Base-by-base conservation (phyloP, 2,113 vertebrate genomes). In the Synchiropus splendidus region DNA sequence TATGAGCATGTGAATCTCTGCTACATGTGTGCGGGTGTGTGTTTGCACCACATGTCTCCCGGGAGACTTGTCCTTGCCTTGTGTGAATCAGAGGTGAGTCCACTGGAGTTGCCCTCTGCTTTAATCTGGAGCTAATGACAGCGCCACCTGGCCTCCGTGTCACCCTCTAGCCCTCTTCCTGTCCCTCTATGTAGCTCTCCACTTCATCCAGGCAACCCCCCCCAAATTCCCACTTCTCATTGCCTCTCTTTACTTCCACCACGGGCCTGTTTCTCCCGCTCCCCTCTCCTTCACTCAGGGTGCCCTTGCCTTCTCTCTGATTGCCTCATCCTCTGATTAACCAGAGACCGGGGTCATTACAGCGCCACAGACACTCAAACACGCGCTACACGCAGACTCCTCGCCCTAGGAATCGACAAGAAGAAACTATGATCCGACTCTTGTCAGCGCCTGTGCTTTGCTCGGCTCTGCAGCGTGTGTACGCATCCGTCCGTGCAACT, bases 31-130 rank as follows among this genome's bases (percentile, higher is more conserved):
- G 41, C 14, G 27, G 2, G 16, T 31, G 31, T 42, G 10, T 36
- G 18, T 31, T 34, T 33, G 38, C 46, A 32, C 4, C 11, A 18
- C 16, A 35, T 38, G 32, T 13, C 50, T 76, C 79, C 61, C 14
- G 6, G 45, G 74, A 64, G 70, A 55, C 64, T 69, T 64, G 72
- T 76, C 70, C 70, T 75, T 82, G 75, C 75, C 77, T 57, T 64
- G 61, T 64, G 62, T 80, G 75, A 82, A 75, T 77, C 77, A 78
- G 75, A 77, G 75, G 77, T 70, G 72, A 75, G 72, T 76, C 68
- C 64, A 76, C 63, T 69, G 46, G 61, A 71, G 59, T 69, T 71
- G 68, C 70, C 68, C 79, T 72, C 54, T 68, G 57, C 67, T 77
- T 78, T 78, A 77, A 77, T 80, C 74, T 72, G 58, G 42, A 64